Percentiles rank a stretch among this genome's conserved stretches.
Conservation (phyloP, 2,113 vertebrate genomes). For the Poeciliopsis prolifica region DNA sequence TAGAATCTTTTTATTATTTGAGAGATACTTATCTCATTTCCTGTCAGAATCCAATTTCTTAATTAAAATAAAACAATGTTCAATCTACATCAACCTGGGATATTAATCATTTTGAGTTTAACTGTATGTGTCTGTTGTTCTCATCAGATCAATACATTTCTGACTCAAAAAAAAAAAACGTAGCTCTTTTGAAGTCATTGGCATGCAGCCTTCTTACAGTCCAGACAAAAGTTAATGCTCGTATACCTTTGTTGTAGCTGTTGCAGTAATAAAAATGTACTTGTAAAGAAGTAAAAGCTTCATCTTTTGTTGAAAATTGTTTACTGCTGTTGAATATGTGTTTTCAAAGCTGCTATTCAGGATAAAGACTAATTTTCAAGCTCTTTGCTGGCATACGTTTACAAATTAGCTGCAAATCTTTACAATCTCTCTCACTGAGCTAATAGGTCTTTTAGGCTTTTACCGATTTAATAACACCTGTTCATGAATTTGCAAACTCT, state of each 20-base stretch:
- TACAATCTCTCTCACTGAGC: conserved; percentile 15
- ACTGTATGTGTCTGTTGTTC: background rate
- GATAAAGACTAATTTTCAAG: background rate
- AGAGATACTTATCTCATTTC: no score
- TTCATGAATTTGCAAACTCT: conserved; percentile 54
- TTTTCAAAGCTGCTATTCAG: background rate
- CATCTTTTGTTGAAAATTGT: background rate
- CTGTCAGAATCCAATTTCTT: no score
- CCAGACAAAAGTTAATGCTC: background rate
- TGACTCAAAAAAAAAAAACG: background rate
- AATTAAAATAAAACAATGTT: background rate
- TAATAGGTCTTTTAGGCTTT: conserved; percentile 40
- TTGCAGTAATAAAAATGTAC: background rate
- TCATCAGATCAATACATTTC: background rate
- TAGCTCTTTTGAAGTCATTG: background rate
- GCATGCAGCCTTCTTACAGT: background rate
- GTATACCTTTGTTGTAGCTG: no score
- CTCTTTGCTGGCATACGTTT: conserved; percentile 3
- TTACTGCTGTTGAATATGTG: background rate
- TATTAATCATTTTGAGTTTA: no score
- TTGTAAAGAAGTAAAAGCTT: conserved; percentile 1
- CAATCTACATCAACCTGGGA: background rate
- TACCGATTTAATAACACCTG: conserved; percentile 35
- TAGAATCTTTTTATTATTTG: no score
- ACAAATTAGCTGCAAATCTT: conserved; percentile 19